Evolutionary conservation across 2,888 invertebrate genomes (phyloP).

Genomic region (Eristalinus sepulchralis): DNA sequence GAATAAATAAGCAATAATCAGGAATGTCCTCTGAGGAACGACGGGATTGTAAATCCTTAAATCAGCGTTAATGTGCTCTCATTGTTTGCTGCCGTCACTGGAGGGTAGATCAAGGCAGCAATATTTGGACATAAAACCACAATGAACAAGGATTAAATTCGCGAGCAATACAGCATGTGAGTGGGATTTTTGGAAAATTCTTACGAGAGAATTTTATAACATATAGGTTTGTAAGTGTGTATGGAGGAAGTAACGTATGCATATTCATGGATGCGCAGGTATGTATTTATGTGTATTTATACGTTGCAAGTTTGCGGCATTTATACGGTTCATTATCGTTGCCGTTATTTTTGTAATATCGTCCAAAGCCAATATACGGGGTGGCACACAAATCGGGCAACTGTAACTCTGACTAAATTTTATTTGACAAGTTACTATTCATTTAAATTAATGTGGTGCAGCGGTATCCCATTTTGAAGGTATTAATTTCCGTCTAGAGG

Average conservation of each 20-base stretch:
- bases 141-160: constrained; percentile 34
- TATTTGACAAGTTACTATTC: too few relatives aligned
- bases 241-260: neutral
- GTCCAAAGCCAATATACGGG: constrained; percentile 22
- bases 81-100: constrained; percentile 22
- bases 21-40: constrained; percentile 56
- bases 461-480: too few relatives aligned
- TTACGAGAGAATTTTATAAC: constrained; percentile 37
- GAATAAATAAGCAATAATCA: constrained; percentile 68
- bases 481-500: too few relatives aligned
- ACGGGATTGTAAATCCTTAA: constrained; percentile 58
- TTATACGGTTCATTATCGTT: constrained; percentile 51
- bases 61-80: constrained; percentile 53
- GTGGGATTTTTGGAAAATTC: constrained; percentile 56
- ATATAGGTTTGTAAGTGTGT: neutral
- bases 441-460: too few relatives aligned
- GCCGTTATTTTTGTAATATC: constrained; percentile 50
- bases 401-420: too few relatives aligned
- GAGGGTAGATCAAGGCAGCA: constrained; percentile 35
- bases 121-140: neutral
- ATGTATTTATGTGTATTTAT: neutral
- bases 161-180: constrained; percentile 44
- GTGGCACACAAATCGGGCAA: too few relatives aligned
- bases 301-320: constrained; percentile 1
- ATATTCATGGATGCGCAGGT: neutral